These are phyloP conservation scores for Zootoca vivipara DNA, from an alignment of 2,113 vertebrate species.

Conservation along the genomic window DNA sequence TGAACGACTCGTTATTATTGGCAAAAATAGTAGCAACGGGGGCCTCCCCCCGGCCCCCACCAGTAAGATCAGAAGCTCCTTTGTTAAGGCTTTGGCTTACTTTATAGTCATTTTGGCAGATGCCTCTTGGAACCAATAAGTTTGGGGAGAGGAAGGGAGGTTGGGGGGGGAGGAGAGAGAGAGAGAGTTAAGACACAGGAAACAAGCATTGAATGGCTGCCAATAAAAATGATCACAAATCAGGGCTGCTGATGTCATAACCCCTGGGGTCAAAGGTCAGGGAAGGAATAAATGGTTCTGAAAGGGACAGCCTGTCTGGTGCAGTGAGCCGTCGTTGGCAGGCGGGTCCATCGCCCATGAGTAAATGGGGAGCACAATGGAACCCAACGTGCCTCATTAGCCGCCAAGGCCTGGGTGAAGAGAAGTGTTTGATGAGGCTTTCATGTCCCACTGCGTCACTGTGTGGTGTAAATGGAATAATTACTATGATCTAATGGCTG, in stretches of 20 bases:
- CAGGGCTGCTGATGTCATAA: slow-evolving; percentile 83
- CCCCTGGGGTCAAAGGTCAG: slow-evolving; percentile 82
- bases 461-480: slow-evolving; percentile 83
- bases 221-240: slow-evolving; percentile 84
- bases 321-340: slow-evolving; percentile 78
- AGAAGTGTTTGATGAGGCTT: slow-evolving; percentile 85
- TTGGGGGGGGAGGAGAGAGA: slow-evolving; percentile 31
- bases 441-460: slow-evolving; percentile 78
- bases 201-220: slow-evolving; percentile 81
- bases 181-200: slow-evolving; percentile 79
- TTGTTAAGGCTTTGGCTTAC: slow-evolving; percentile 77
- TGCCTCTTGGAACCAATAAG: slow-evolving; percentile 79
- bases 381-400: slow-evolving; percentile 82
- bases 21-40: slow-evolving; percentile 75
- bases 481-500: slow-evolving; percentile 88
- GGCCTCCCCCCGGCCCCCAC: slow-evolving; percentile 45
- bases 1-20: slow-evolving; percentile 75
- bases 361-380: slow-evolving; percentile 81
- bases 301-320: slow-evolving; percentile 82
- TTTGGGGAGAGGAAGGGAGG: slow-evolving; percentile 69
- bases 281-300: slow-evolving; percentile 75
- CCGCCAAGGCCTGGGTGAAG: slow-evolving; percentile 65
- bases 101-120: slow-evolving; percentile 76
- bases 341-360: slow-evolving; percentile 74
- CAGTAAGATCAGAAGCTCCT: slow-evolving; percentile 74